Evolutionary conservation across 2,797 vertebrate genomes (phyloP).

Genomic region (Chromobotia macracanthus): DNA sequence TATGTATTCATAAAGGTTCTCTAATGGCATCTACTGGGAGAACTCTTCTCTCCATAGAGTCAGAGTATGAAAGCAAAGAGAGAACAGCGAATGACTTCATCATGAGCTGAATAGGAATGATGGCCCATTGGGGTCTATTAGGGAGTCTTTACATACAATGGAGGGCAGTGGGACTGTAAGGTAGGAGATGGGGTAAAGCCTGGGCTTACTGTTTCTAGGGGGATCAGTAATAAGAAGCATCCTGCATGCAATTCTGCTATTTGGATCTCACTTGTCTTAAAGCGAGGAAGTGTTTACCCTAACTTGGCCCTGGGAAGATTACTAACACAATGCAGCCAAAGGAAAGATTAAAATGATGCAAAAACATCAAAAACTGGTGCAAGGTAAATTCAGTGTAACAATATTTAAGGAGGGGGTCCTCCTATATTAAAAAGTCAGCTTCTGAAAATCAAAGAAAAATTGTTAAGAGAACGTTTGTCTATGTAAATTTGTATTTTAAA

Average conservation of each 20-base stretch:
- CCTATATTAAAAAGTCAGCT: slow-evolving; percentile 1
- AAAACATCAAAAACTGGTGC: slow-evolving; percentile 17
- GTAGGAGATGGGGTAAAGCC: slow-evolving; percentile 63
- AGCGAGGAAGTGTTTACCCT: background rate
- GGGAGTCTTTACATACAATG: slow-evolving; percentile 74
- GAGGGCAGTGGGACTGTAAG: slow-evolving; percentile 65
- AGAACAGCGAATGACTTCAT: slow-evolving; percentile 72
- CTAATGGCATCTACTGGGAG: slow-evolving; percentile 82
- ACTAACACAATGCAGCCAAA: background rate
- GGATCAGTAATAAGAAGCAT: slow-evolving; percentile 57
- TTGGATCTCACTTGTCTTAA: slow-evolving; percentile 10
- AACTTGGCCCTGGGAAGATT: background rate
- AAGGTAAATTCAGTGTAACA: slow-evolving; percentile 28
- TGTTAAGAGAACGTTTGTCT: background rate
- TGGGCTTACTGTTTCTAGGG: slow-evolving; percentile 57
- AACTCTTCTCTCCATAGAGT: slow-evolving; percentile 65
- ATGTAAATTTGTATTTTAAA: background rate
- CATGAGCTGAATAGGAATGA: slow-evolving; percentile 80
- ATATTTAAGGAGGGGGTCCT: background rate
- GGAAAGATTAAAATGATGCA: slow-evolving; percentile 34
- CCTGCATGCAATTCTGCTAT: slow-evolving; percentile 47
- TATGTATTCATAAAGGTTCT: slow-evolving; percentile 79
- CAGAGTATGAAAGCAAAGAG: slow-evolving; percentile 45
- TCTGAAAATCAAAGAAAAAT: slow-evolving; percentile 5
- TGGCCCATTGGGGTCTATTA: slow-evolving; percentile 83